Evolutionary conservation across 2,888 invertebrate genomes (phyloP), one percentile per base, ranked within the genome.

Genomic region (Chouioia cunea): DNA sequence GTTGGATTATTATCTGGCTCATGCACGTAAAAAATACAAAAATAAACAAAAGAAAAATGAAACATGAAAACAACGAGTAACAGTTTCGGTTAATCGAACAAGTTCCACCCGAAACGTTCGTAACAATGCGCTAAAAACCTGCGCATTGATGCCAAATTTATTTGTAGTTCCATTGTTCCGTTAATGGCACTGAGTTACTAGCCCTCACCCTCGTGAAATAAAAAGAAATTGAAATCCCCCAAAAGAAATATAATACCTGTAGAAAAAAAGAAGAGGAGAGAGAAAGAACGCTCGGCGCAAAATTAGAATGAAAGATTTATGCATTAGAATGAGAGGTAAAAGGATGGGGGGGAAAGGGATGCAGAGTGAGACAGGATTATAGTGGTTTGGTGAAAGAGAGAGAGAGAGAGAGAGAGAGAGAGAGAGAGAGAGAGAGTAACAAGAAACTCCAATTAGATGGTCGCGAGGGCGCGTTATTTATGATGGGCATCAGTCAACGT

Each of bases 381-480:
- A n/a, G n/a, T n/a, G n/a, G n/a, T n/a, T n/a, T n/a, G n/a, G n/a
- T n/a, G n/a, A n/a, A n/a, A n/a, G n/a, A n/a, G n/a, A n/a, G n/a
- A 36, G 57, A 65, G 54, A 65, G 44, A 48, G 48, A 63, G 57
- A 36, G 46, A 56, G 46, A 16, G 54, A 22, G 48, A 4, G 43
- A 20, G 27, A 27, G 27, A 65, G 65, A 8, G 53, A 22, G 18
- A 15, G 36, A 4, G 36, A 59, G 78, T 76, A 78, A 80, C 78
- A 79, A 80, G 79, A 79, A 79, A 79, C 75, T 78, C 78, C 79
- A 80, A 79, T 80, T 80, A 79, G 79, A 79, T 80, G 59, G 58
- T 77, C 76, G 65, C 65, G 62, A 58, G 65, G 76, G 74, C 76
- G 77, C 76, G 78, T 79, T 80, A 80, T 80, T 80, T 80, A 79